Conservation (phyloP, 1,140 invertebrate genomes). For the Rhagoletis pomonella region DNA sequence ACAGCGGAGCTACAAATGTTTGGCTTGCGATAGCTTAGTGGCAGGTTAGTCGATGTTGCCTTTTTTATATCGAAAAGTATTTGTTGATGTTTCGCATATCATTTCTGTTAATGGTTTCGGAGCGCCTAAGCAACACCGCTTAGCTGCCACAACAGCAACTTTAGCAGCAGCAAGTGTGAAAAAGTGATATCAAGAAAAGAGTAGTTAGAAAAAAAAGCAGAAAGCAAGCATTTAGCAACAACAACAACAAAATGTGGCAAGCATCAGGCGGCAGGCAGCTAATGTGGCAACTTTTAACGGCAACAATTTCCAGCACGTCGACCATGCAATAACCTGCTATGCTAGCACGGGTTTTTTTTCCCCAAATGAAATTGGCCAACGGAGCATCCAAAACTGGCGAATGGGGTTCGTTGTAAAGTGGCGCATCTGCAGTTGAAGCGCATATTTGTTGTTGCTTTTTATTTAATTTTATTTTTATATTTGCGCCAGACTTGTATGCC, state of each 20-base stretch:
- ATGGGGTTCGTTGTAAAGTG: background rate
- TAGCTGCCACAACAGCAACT: background rate
- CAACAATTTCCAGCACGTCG: constrained; percentile 16
- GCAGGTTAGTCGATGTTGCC: background rate
- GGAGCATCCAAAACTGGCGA: background rate
- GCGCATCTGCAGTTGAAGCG: background rate
- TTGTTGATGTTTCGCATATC: background rate
- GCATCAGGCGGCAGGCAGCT: background rate
- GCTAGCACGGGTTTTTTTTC: no score
- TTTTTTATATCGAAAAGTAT: background rate
- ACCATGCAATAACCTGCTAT: background rate
- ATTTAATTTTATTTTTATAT: background rate
- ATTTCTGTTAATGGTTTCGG: background rate
- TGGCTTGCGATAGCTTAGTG: background rate
- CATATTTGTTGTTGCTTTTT: background rate
- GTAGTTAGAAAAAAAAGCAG: background rate
- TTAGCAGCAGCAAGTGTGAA: background rate
- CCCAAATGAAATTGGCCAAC: background rate
- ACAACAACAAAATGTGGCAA: background rate
- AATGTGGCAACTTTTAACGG: constrained; percentile 41
- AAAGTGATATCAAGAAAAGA: background rate
- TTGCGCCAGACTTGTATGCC: background rate
- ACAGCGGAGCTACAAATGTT: background rate
- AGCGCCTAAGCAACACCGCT: background rate
- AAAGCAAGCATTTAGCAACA: constrained; percentile 4